These are phyloP conservation scores for Formicarius rufipectus DNA, from an alignment of 2,113 vertebrate species.

Conservation along the genomic window DNA sequence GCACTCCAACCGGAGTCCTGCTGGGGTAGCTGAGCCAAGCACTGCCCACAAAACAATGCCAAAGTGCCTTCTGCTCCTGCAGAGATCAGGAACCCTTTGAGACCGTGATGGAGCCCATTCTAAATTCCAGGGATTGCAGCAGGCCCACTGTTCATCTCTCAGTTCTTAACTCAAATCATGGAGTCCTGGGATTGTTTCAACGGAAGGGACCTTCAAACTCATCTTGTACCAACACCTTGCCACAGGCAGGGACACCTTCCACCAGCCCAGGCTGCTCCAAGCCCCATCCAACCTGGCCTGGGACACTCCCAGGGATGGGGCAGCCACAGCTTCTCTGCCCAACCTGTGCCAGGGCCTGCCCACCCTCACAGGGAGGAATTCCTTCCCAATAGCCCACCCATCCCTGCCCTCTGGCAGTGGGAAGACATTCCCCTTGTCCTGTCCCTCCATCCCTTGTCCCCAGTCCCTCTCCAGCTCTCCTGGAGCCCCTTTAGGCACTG, in stretches of 20 bases:
- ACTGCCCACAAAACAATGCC: neutral
- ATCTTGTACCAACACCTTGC: fast-evolving
- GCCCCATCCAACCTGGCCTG: neutral
- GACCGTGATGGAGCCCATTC: fast-evolving
- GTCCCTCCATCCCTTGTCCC: neutral
- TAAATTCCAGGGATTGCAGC: neutral
- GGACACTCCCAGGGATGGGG: neutral
- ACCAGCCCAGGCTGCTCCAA: neutral
- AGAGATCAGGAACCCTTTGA: neutral
- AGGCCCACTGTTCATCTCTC: neutral
- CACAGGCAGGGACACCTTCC: too few relatives aligned
- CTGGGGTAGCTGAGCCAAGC: neutral
- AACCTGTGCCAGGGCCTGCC: neutral
- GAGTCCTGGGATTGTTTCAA: neutral
- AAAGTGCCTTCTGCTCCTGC: neutral
- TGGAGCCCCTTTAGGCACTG: neutral
- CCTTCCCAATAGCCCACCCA: neutral
- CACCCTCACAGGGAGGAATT: neutral
- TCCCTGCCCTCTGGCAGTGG: neutral
- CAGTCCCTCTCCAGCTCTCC: neutral
- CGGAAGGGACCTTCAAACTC: fast-evolving
- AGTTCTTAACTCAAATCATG: neutral
- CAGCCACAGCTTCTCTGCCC: neutral
- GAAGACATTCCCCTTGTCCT: neutral
- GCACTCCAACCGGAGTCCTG: neutral